phyloP scores from a whole-genome alignment of 2,113 vertebrate species.

The Phylloscopus trochiloides region DNA sequence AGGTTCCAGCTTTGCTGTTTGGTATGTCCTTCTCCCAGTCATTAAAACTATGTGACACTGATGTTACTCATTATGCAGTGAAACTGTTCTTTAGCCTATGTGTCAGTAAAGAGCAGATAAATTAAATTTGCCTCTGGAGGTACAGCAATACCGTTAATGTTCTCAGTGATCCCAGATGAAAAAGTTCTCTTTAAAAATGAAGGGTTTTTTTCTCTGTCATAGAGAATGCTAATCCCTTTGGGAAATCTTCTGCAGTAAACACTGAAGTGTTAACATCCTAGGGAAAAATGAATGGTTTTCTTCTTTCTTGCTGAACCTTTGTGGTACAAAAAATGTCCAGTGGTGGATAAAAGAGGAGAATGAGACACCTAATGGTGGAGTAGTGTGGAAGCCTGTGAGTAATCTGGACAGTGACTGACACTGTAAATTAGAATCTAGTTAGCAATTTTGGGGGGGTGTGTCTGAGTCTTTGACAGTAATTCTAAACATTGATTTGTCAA shows the following conservation, averaged over 20 bases:
- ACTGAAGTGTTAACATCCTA: not conserved
- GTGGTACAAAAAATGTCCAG: not conserved
- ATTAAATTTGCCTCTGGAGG: not conserved
- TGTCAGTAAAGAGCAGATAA: not conserved
- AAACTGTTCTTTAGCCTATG: not conserved
- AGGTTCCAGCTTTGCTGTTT: not conserved
- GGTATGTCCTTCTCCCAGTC: not conserved
- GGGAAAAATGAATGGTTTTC: not conserved
- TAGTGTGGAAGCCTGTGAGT: not conserved
- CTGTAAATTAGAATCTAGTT: not conserved
- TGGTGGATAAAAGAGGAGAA: not conserved
- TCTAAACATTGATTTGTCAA: not conserved
- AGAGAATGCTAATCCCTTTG: not conserved
- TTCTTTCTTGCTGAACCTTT: not conserved
- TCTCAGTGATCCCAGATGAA: not conserved
- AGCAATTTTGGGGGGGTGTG: rapidly evolving
- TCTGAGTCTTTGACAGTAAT: not conserved
- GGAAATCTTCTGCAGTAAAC: not conserved
- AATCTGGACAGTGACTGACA: not conserved
- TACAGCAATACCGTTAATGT: not conserved
- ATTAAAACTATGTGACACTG: not conserved
- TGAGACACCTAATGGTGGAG: not conserved
- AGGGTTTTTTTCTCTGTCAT: not conserved
- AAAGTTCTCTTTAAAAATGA: not conserved
- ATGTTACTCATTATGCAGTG: not conserved